Percentiles rank a stretch among this genome's conserved stretches.
These are phyloP conservation scores for Oostethus manadensis DNA, from an alignment of 2,113 vertebrate genomes.

Conservation along the genomic window DNA sequence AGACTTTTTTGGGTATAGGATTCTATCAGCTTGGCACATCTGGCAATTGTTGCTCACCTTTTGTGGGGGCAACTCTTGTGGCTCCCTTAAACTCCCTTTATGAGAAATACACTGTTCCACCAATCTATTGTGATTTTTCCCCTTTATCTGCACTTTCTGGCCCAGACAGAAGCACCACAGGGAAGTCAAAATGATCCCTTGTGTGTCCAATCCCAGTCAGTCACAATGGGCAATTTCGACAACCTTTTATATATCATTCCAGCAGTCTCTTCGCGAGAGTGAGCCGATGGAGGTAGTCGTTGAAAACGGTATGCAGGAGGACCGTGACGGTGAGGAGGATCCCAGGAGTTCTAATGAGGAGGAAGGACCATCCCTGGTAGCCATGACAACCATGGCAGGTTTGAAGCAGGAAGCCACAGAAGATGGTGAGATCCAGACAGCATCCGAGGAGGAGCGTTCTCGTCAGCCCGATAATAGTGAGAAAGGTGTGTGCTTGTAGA, in stretches of 20 bases:
- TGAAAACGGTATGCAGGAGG: slow-evolving; percentile 31
- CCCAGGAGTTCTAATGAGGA: slow-evolving; percentile 48
- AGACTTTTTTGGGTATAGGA: no score
- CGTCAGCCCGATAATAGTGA: slow-evolving; percentile 10
- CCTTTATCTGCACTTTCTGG: no score
- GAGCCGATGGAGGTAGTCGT: slow-evolving; percentile 37
- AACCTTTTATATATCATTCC: slow-evolving; percentile 12
- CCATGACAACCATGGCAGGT: slow-evolving; percentile 49
- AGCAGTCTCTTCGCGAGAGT: slow-evolving; percentile 27
- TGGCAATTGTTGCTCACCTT: no score
- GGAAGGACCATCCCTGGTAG: slow-evolving; percentile 37
- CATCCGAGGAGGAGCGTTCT: slow-evolving; percentile 30
- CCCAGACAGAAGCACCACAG: neutral
- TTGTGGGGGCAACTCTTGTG: no score
- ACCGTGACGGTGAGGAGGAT: slow-evolving; percentile 32
- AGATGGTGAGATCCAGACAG: slow-evolving; percentile 36
- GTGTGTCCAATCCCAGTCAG: neutral
- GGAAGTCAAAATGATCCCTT: neutral
- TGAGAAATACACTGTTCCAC: no score
- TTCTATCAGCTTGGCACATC: no score
- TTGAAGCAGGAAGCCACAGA: slow-evolving; percentile 36
- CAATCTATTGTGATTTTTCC: no score
- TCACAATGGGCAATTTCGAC: neutral
- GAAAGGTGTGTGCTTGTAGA: slow-evolving; percentile 27
- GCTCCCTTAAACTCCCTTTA: no score